Evolutionary conservation across 2,888 invertebrate genomes (phyloP).

Genomic region (Morinoia aosen): DNA sequence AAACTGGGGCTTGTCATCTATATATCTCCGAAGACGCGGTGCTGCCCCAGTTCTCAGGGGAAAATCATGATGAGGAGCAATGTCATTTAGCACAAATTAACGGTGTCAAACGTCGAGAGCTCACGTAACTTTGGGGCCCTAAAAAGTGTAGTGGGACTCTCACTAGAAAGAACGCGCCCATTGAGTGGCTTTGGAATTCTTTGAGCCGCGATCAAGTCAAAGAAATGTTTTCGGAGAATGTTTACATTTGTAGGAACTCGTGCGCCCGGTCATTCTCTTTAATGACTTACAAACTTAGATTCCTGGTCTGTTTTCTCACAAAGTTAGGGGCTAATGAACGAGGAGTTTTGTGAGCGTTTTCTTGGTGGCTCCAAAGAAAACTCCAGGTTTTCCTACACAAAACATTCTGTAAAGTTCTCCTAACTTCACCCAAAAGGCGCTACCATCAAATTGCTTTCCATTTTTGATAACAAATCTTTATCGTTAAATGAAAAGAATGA

Average conservation of each 20-base stretch:
- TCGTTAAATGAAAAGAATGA: not conserved
- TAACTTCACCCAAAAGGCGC: constrained; percentile 31
- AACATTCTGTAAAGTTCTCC: constrained; percentile 41
- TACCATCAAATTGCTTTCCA: constrained; percentile 5
- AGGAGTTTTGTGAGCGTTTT: constrained; percentile 50
- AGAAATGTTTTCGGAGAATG: constrained; percentile 17
- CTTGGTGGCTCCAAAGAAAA: constrained; percentile 1
- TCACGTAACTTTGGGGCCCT: not conserved
- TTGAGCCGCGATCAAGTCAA: not conserved
- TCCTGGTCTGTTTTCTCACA: constrained; percentile 46
- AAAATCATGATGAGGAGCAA: not conserved
- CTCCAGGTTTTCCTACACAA: constrained; percentile 28
- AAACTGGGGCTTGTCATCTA: not conserved
- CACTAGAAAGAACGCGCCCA: not conserved
- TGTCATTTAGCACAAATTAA: not conserved
- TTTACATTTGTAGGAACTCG: constrained; percentile 44
- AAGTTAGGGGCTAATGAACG: constrained; percentile 51
- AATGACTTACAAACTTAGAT: constrained; percentile 46
- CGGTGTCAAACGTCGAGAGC: not conserved
- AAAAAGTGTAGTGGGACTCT: not conserved
- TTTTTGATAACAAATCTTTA: constrained; percentile 12
- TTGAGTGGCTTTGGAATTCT: constrained; percentile 32
- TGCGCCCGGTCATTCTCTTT: constrained; percentile 41
- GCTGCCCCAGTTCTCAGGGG: not conserved
- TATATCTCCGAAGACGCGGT: not conserved